phyloP scores from a whole-genome alignment of 2,113 vertebrate genomes.

The Ptilorrhoa leucosticta region DNA sequence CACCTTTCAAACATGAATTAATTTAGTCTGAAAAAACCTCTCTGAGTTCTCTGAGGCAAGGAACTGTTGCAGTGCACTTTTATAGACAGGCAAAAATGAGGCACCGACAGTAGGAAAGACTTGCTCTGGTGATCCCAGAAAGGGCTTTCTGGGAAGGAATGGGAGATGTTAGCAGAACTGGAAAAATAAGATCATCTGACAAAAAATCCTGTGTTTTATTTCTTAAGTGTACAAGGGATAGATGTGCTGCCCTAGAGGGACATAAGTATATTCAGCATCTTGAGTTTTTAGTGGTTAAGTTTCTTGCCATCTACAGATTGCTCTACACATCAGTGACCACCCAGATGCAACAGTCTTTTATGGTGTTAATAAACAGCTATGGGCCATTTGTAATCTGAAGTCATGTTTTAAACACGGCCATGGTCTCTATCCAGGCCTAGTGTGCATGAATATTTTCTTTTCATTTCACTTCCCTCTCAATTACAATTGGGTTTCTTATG shows the following conservation, averaged over 20 bases:
- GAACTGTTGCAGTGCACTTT: not conserved
- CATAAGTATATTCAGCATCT: not conserved
- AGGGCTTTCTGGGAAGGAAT: not conserved
- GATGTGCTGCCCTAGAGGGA: not conserved
- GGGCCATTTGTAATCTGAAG: not conserved
- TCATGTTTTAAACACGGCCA: not conserved
- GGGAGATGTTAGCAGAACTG: not conserved
- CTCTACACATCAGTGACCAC: not conserved
- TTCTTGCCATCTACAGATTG: not conserved
- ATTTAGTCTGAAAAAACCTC: slow-evolving; percentile 8
- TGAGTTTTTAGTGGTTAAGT: not conserved
- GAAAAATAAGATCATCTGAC: slow-evolving; percentile 24
- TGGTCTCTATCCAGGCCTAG: not conserved
- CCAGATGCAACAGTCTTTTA: not conserved
- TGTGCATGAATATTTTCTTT: slow-evolving; percentile 7
- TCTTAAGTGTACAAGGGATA: not conserved
- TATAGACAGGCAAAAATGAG: not conserved
- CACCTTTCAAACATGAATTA: slow-evolving; percentile 14
- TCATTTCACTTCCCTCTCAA: slow-evolving; percentile 1
- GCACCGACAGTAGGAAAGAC: not conserved
- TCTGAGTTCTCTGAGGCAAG: not conserved
- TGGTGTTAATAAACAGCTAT: not conserved
- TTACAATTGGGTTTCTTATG: slow-evolving; percentile 2
- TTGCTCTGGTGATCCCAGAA: not conserved
- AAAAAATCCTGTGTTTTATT: not conserved